Evolutionary conservation across 1,140 invertebrate species (phyloP).

Genomic region (Caenorhabditis elegans): DNA sequence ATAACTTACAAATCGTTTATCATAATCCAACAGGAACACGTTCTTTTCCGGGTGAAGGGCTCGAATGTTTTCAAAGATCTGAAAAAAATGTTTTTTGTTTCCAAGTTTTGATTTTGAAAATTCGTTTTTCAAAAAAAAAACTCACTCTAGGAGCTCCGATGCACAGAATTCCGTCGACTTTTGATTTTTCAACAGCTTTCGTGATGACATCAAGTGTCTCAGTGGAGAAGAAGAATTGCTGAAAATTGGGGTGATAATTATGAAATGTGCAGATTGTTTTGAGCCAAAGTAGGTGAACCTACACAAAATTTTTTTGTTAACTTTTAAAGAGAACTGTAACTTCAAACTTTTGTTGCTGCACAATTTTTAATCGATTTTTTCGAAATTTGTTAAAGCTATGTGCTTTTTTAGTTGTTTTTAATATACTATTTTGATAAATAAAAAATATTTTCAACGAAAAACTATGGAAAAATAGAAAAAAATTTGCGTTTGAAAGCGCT

Average conservation of each 20-base stretch:
- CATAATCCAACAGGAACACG: slow-evolving; percentile 36
- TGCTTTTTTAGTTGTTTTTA: no score
- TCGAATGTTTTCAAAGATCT: slow-evolving; percentile 11
- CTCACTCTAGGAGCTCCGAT: slow-evolving; percentile 36
- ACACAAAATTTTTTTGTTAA: no score
- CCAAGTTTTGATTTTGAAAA: not conserved
- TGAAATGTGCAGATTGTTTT: not conserved
- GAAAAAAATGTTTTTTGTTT: not conserved
- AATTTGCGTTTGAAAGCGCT: no score
- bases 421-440: no score
- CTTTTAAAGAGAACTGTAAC: no score
- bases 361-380: no score
- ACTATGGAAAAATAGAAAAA: no score
- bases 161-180: slow-evolving; percentile 37
- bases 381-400: no score
- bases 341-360: no score
- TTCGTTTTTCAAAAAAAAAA: not conserved
- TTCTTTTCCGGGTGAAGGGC: not conserved
- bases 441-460: no score
- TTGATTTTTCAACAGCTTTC: not conserved
- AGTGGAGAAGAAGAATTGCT: slow-evolving; percentile 44
- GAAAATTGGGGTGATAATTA: not conserved
- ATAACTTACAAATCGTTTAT: slow-evolving; percentile 40
- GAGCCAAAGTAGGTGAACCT: no score
- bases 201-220: slow-evolving; percentile 15